Base-by-base conservation (phyloP, 2,113 vertebrate genomes). In the Scomber japonicus region DNA sequence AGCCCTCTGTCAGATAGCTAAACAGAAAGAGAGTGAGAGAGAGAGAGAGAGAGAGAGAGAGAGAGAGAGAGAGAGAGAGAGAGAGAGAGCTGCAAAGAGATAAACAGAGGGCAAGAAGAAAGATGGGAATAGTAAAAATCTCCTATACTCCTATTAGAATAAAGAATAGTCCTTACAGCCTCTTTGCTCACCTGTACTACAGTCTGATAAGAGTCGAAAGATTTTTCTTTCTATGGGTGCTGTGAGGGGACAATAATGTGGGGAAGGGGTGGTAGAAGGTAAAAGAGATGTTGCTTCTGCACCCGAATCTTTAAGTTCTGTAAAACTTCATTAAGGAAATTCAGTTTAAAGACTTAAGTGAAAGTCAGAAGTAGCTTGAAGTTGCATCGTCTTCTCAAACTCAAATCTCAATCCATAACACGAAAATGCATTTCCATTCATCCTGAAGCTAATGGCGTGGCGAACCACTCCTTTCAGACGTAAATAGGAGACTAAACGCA, bases 1-100 rank as follows among this genome's bases (percentile, higher is more conserved):
- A 80, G 60, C 80, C 78, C 85, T 85, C 76, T 90, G 85, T 86
- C 91, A 90, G 88, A 88, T 71, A 82, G 83, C 81, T 91, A 82
- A 91, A 86, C 77, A 80, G 75, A 76, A 68, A 60, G 62, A 65
- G 62, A n/a, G 62, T 53, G 59, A 72, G 27, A 71, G 62, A 65
- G 68, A 61, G 55, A 63, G 54, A 57, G 78, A 71, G 65, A 27
- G 24, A 84, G 72, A 77, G 69, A 73, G 63, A 54, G 56, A 56
- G 60, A 19, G 64, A 65, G 64, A 78, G 44, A 70, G 44, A 70
- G 63, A 74, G 75, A 70, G 65, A 60, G 65, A 59, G 80, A 75
- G 69, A 19, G 73, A 16, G 69, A 35, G 74, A 76, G 72, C 57
- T 71, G 61, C 55, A 66, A 51, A 48, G 48, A 90, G 88, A 87